A percentile compares a stretch with the other conserved stretches of the same genome.
Evolutionary conservation across 2,888 invertebrate species (phyloP).

Genomic region (Bibio marci): DNA sequence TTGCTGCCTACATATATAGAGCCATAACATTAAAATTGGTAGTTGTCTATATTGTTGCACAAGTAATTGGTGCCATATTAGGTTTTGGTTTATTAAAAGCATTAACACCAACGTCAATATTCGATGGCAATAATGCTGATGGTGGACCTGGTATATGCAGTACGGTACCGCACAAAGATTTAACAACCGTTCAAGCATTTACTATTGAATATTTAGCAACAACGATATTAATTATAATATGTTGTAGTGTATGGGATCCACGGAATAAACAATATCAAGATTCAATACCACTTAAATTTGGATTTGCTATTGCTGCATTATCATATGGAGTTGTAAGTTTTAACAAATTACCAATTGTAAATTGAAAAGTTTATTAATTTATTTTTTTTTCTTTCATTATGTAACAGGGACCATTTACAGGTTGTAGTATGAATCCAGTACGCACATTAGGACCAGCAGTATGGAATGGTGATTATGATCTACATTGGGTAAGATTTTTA

Average conservation of each 20-base stretch:
- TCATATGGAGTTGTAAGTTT: constrained; percentile 45
- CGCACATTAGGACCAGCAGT: constrained; percentile 54
- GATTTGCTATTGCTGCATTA: constrained; percentile 43
- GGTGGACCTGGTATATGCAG: constrained; percentile 38
- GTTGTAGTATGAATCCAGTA: constrained; percentile 55
- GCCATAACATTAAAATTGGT: constrained; percentile 29
- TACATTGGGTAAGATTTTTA: constrained; percentile 39
- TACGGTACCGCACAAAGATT: constrained; percentile 35
- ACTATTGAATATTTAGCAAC: constrained; percentile 47
- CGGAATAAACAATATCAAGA: constrained; percentile 45
- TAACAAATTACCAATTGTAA: background rate
- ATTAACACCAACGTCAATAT: constrained; percentile 28
- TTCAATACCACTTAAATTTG: constrained; percentile 47
- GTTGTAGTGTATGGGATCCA: constrained; percentile 57
- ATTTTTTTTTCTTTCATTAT: background rate
- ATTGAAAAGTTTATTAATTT: background rate
- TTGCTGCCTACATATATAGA: constrained; percentile 36
- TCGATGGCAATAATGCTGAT: constrained; percentile 15
- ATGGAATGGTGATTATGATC: constrained; percentile 43
- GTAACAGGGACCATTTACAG: constrained; percentile 48
- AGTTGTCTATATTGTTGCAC: constrained; percentile 41
- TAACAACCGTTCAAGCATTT: constrained; percentile 35
- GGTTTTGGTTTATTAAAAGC: constrained; percentile 53
- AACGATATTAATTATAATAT: constrained; percentile 41
- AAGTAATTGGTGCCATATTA: constrained; percentile 46